Conservation (phyloP, 2,888 invertebrate species). For the Rotaria sp. region DNA sequence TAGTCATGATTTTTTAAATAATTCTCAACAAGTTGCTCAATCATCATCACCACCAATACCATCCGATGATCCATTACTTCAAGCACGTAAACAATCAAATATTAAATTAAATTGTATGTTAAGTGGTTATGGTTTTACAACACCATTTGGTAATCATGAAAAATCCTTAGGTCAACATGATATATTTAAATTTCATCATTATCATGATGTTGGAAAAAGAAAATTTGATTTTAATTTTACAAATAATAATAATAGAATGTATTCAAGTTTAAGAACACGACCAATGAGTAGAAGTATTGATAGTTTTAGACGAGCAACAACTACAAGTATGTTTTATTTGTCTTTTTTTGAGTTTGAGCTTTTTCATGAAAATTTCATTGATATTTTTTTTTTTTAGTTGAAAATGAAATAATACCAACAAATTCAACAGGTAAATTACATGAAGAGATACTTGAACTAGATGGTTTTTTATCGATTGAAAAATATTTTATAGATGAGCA, state of each 20-base stretch:
- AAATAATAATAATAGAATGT: neutral
- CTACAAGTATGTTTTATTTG: neutral
- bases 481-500: too few species aligned
- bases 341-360: neutral
- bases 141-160: neutral
- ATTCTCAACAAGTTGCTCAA: neutral
- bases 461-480: too few species aligned
- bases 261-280: conserved; percentile 3
- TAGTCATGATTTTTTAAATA: neutral
- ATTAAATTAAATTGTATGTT: conserved; percentile 26
- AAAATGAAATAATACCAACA: neutral
- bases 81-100: conserved; percentile 25
- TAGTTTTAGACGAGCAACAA: neutral
- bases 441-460: neutral
- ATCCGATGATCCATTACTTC: neutral
- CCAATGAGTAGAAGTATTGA: conserved; percentile 30
- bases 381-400: neutral
- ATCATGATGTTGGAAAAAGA: conserved; percentile 6
- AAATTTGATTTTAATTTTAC: neutral
- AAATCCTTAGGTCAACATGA: neutral
- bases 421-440: neutral
- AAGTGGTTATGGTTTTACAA: conserved; percentile 22
- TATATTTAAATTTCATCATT: conserved; percentile 29
- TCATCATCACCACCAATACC: neutral
- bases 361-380: neutral